Conservation (phyloP, 2,113 vertebrate species). For the Petrocephalus microphthalmus region DNA sequence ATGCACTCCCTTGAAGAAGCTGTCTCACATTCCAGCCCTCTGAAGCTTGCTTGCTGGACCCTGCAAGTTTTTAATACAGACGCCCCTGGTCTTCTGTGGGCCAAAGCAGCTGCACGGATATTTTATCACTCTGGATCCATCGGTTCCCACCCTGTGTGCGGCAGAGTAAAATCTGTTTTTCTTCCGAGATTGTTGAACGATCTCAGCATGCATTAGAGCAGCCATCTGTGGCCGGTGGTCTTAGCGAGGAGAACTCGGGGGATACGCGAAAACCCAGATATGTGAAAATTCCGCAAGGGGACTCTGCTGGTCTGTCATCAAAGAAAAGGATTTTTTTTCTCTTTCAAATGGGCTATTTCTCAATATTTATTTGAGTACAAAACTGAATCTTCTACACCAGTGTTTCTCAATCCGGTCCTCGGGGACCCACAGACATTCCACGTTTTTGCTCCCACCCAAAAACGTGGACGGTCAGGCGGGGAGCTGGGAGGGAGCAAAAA, state of each 20-base stretch:
- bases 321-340: not conserved
- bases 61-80: conserved; percentile 90
- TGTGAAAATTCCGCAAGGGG: not conserved
- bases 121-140: conserved; percentile 59
- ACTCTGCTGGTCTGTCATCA: conserved; percentile 5
- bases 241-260: not conserved
- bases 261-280: not conserved
- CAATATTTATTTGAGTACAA: not conserved
- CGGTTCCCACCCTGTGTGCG: conserved; percentile 34
- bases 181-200: not conserved
- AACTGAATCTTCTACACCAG: not conserved
- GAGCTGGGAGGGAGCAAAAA: not conserved
- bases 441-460: not conserved
- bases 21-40: conserved; percentile 77
- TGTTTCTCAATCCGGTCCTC: not conserved
- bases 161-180: conserved; percentile 14
- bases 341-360: not conserved
- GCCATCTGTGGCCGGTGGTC: not conserved
- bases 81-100: conserved; percentile 79
- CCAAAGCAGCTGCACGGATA: conserved; percentile 62
- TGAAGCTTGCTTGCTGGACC: conserved; percentile 71
- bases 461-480: not conserved
- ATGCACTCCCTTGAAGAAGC: conserved; percentile 71
- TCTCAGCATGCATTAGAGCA: not conserved
- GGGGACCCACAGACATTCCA: not conserved